phyloP scores from a whole-genome alignment of 1,140 invertebrate species.

The Philopotamus ludificatus region DNA sequence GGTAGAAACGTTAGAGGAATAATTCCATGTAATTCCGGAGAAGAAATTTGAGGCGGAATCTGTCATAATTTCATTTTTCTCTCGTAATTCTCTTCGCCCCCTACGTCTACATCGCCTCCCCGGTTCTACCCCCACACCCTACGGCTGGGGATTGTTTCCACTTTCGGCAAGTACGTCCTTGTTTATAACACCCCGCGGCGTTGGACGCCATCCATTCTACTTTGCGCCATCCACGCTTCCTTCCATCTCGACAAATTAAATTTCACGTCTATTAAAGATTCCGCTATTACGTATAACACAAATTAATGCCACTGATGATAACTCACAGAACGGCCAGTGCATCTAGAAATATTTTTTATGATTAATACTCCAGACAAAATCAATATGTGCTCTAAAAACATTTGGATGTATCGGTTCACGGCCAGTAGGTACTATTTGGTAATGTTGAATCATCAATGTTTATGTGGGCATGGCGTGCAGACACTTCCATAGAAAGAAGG shows the following conservation, averaged over 20 bases:
- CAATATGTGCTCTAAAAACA: too few species aligned
- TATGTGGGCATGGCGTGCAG: too few species aligned
- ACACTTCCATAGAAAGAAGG: too few species aligned
- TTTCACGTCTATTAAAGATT: not conserved
- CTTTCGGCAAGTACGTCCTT: constrained; percentile 6
- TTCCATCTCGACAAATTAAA: not conserved
- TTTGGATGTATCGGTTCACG: too few species aligned
- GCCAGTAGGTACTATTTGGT: too few species aligned
- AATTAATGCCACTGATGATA: too few species aligned
- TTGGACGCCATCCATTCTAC: constrained; percentile 6
- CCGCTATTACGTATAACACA: not conserved
- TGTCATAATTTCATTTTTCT: not conserved
- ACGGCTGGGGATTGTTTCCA: constrained; percentile 3
- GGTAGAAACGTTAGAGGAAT: too few species aligned
- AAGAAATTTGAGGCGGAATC: not conserved
- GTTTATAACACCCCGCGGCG: constrained; percentile 17
- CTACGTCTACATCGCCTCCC: not conserved
- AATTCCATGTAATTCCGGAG: not conserved
- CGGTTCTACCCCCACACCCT: not conserved
- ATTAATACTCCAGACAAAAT: too few species aligned
- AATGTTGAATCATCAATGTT: too few species aligned
- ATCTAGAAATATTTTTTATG: too few species aligned
- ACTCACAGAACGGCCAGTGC: too few species aligned
- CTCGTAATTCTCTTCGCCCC: not conserved
- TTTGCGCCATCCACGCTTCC: not conserved